Evolutionary conservation across 2,888 invertebrate genomes (phyloP), one percentile per base, ranked within the genome.

Genomic region (Meloe dianella): DNA sequence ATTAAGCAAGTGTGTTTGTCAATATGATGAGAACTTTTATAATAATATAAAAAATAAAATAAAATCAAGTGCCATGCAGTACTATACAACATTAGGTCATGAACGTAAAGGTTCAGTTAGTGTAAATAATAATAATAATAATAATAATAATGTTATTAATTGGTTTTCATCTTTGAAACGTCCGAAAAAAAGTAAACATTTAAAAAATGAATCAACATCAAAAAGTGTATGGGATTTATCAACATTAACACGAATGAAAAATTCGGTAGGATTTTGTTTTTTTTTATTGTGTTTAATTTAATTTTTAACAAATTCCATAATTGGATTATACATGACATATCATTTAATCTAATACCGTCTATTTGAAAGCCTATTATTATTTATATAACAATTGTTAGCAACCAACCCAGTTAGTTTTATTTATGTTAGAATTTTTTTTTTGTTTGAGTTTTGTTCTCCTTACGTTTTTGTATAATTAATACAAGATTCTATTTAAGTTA

Each of bases 141-240:
- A 74, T 66, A 65, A 72, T 24, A 65, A 24, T 54, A 22, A 74
- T 66, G 80, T 92, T 69, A 88, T 90, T 74, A 92, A 90, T 83
- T 94, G 93, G 93, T 93, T 93, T 84, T 91, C 91, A 72, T 93
- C 93, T 71, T 82, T 93, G 80, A 89, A 92, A 76, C 88, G 93
- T 73, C 84, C 85, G 82, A 84, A 84, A 73, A 81, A 82, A 71
- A 81, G 78, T 73, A 73, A 69, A 61, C 70, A 71, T 30, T 68
- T 73, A 68, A 77, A 78, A 70, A 68, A 63, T 58, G 75, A 77
- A 14, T 65, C 67, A 62, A 76, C 75, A 27, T 81, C 82, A 24
- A 79, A 79, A 65, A 83, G 82, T 74, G 82, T 79, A 30, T 83
- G 82, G 83, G 82, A 82, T 72, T 71, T 82, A 65, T 68, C 77